These are phyloP conservation scores for Prietella phreatophila DNA, from an alignment of 2,113 vertebrate species.

Conservation along the genomic window DNA sequence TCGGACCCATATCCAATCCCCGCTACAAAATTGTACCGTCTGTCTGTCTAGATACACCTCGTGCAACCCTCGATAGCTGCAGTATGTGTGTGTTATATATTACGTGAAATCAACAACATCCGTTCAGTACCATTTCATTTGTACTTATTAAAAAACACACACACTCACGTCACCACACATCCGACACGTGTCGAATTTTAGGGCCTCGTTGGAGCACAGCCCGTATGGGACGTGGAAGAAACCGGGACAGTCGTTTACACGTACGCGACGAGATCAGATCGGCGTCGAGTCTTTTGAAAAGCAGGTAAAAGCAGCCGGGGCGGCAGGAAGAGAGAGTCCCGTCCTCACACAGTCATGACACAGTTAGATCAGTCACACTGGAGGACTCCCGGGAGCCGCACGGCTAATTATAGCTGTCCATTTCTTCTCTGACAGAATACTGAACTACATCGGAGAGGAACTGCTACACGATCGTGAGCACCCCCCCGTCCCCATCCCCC, in stretches of 20 bases:
- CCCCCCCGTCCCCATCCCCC: too few relatives aligned
- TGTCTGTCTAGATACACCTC: too few relatives aligned
- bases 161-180: background rate
- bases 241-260: background rate
- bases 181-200: background rate
- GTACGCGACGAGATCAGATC: too few relatives aligned
- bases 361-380: slow-evolving; percentile 64
- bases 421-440: slow-evolving; percentile 44
- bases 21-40: too few relatives aligned
- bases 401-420: slow-evolving; percentile 63
- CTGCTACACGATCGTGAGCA: background rate
- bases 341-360: slow-evolving; percentile 52
- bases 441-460: slow-evolving; percentile 59
- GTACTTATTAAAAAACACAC: too few relatives aligned
- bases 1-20: background rate
- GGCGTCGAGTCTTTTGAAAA: background rate
- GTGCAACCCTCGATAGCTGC: too few relatives aligned
- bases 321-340: background rate
- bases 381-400: slow-evolving; percentile 57
- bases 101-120: too few relatives aligned
- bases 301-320: background rate
- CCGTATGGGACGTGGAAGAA: background rate
- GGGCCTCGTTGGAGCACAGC: background rate
- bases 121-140: too few relatives aligned
- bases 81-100: too few relatives aligned